A percentile compares a stretch with the other conserved stretches of the same genome.
Evolutionary conservation across 1,140 invertebrate species (phyloP).

Genomic region (Patella vulgata): DNA sequence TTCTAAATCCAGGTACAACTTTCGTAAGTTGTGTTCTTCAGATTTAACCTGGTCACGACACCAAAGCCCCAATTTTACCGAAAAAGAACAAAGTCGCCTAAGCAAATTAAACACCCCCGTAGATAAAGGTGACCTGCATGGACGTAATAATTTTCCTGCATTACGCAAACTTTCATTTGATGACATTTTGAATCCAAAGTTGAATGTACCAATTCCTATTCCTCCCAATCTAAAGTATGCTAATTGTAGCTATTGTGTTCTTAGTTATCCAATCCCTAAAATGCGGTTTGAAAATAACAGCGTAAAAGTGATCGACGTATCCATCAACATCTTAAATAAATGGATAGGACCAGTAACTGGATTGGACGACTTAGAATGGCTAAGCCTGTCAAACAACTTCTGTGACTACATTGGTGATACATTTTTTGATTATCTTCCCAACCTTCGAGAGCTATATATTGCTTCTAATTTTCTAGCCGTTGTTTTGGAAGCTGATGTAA

Average conservation of each 20-base stretch:
- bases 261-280: background rate
- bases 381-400: background rate
- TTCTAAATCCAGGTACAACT: too few relatives aligned
- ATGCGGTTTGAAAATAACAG: background rate
- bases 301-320: background rate
- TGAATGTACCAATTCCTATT: background rate
- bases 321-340: background rate
- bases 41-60: too few relatives aligned
- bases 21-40: too few relatives aligned
- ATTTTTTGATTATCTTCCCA: background rate
- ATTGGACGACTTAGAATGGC: background rate
- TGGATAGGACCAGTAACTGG: background rate
- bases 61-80: too few relatives aligned
- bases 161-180: too few relatives aligned
- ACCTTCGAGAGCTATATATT: too few relatives aligned
- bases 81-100: too few relatives aligned
- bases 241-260: background rate
- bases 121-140: background rate
- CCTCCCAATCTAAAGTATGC: background rate
- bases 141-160: background rate
- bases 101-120: background rate
- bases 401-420: background rate
- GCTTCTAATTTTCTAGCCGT: too few relatives aligned
- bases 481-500: too few relatives aligned
- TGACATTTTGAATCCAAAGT: background rate